These are phyloP conservation scores for Anseranas semipalmata DNA, from an alignment of 2,113 vertebrate genomes.

Conservation along the genomic window DNA sequence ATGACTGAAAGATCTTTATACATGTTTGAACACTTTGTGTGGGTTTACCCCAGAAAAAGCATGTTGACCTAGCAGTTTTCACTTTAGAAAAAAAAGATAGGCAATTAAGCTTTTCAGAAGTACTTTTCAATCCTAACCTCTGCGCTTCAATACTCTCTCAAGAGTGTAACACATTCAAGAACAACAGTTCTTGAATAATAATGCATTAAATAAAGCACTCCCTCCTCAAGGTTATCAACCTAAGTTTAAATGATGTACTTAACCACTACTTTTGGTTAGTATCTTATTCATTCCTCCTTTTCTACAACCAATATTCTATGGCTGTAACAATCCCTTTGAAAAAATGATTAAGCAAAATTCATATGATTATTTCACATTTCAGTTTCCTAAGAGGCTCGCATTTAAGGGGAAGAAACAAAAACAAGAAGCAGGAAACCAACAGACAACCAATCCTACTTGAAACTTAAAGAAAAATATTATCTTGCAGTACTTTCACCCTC, in stretches of 20 bases:
- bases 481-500: neutral
- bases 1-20: neutral
- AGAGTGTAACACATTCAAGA: neutral
- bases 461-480: neutral
- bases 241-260: neutral
- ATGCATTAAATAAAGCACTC: neutral
- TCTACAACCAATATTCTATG: neutral
- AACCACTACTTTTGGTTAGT: neutral
- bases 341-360: neutral
- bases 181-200: too few species aligned
- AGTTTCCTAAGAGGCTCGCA: accelerated
- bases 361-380: neutral
- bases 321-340: neutral
- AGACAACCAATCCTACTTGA: neutral
- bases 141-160: neutral
- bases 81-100: neutral
- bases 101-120: neutral
- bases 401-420: neutral
- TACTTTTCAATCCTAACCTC: neutral
- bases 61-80: neutral
- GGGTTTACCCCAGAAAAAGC: neutral
- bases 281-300: neutral
- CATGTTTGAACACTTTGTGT: neutral
- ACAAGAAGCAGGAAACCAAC: neutral
- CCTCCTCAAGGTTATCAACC: neutral